phyloP scores from a whole-genome alignment of 2,113 vertebrate genomes.

The Strix uralensis region DNA sequence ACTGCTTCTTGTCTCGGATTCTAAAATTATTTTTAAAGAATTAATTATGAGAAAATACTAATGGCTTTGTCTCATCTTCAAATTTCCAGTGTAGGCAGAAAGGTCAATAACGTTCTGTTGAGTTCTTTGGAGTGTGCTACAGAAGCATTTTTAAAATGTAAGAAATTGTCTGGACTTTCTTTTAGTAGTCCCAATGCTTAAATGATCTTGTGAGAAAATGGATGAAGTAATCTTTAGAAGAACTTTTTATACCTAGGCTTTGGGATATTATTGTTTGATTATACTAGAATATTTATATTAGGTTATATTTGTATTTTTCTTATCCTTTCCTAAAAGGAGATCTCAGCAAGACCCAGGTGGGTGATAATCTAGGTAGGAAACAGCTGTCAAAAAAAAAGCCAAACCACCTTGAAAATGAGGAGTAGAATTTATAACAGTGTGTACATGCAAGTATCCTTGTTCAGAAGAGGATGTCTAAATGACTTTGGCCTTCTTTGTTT shows the following conservation, averaged over 20 bases:
- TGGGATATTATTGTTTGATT: not conserved
- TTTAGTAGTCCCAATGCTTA: not conserved
- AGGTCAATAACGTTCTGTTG: not conserved
- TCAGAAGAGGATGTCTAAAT: not conserved
- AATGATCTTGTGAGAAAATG: not conserved
- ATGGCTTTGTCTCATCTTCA: not conserved
- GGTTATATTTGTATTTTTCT: not conserved
- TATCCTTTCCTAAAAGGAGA: not conserved
- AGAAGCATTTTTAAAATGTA: not conserved
- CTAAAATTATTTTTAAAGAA: not conserved
- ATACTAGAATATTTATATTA: not conserved
- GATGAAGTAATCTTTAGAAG: not conserved
- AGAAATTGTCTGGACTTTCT: not conserved
- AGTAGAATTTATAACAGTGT: not conserved
- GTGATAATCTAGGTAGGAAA: not conserved
- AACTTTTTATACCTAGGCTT: not conserved
- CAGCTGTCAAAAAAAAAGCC: not conserved
- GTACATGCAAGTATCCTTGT: not conserved
- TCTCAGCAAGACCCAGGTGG: not conserved
- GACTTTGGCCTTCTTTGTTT: slow-evolving; percentile 17
- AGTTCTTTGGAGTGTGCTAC: not conserved
- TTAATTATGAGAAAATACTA: not conserved
- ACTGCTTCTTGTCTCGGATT: not conserved
- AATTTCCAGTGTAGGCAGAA: not conserved
- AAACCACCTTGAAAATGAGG: not conserved